Percentiles rank a stretch among this genome's conserved stretches.
Conservation (phyloP, 1,140 invertebrate genomes). For the Bombus superbus region DNA sequence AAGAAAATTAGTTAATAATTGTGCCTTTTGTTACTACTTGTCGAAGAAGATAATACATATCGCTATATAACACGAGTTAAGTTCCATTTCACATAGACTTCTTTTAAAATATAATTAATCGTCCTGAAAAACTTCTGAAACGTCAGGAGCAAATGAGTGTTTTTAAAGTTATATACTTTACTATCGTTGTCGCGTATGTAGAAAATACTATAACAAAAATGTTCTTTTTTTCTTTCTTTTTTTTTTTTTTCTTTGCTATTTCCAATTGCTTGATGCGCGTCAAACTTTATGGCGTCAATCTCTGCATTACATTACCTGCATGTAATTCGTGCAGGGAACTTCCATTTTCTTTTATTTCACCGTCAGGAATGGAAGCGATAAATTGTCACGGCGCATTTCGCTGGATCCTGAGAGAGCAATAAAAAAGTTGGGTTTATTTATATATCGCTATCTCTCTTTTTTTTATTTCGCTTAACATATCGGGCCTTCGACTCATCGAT, state of each 20-base stretch:
- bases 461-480: background rate
- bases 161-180: background rate
- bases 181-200: background rate
- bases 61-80: background rate
- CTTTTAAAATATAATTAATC: background rate
- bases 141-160: background rate
- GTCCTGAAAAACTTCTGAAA: background rate
- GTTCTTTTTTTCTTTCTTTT: background rate
- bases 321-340: constrained; percentile 16
- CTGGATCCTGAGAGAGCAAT: constrained; percentile 41
- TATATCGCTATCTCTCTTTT: background rate
- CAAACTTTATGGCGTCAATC: constrained; percentile 16
- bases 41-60: too few relatives aligned
- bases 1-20: background rate
- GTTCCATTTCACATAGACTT: background rate
- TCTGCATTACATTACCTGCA: constrained; percentile 30
- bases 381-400: constrained; percentile 25
- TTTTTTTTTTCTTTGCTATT: background rate
- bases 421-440: constrained; percentile 17
- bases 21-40: background rate
- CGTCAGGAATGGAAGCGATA: constrained; percentile 20
- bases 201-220: background rate
- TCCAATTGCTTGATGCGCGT: background rate
- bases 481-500: constrained; percentile 27
- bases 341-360: constrained; percentile 27